A percentile compares a stretch with the other conserved stretches of the same genome.
These are phyloP conservation scores for Eulithis prunata DNA, from an alignment of 2,888 invertebrate genomes.

Conservation along the genomic window DNA sequence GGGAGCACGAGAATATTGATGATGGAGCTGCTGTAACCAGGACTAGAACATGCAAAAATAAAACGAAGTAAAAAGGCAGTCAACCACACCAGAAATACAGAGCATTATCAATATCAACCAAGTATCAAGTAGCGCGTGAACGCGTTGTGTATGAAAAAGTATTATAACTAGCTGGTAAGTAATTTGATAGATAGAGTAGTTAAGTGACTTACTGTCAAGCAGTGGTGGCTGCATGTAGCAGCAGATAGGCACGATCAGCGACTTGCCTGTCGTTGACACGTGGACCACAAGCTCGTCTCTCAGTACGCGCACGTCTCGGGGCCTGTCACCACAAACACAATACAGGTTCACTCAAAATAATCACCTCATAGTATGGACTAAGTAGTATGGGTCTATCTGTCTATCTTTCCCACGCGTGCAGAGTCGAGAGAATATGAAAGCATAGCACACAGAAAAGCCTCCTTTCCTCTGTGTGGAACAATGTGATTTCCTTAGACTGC, in stretches of 20 bases:
- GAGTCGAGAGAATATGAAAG: no score
- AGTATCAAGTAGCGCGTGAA: no score
- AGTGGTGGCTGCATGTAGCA: slow-evolving; percentile 70
- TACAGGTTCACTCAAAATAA: neutral
- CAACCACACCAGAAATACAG: no score
- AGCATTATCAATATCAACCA: neutral
- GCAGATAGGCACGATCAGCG: slow-evolving; percentile 53
- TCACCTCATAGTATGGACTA: neutral
- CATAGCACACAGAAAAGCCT: no score
- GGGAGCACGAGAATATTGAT: slow-evolving; percentile 11
- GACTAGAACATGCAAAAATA: slow-evolving; percentile 43
- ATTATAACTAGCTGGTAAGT: no score
- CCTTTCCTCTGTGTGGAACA: no score
- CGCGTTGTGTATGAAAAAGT: no score
- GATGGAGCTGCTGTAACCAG: slow-evolving; percentile 48
- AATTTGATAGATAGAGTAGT: no score
- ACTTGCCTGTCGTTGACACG: slow-evolving; percentile 45
- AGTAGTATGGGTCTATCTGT: neutral
- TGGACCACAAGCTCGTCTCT: slow-evolving; percentile 55
- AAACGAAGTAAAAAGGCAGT: no score
- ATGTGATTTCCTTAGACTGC: neutral
- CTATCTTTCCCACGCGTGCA: no score
- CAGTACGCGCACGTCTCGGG: slow-evolving; percentile 55
- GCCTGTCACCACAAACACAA: slow-evolving; percentile 34
- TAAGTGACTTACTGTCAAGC: slow-evolving; percentile 53